Evolutionary conservation across 2,888 invertebrate genomes (phyloP), one percentile per base, ranked within the genome.

Genomic region (Brachyopa scutellaris): DNA sequence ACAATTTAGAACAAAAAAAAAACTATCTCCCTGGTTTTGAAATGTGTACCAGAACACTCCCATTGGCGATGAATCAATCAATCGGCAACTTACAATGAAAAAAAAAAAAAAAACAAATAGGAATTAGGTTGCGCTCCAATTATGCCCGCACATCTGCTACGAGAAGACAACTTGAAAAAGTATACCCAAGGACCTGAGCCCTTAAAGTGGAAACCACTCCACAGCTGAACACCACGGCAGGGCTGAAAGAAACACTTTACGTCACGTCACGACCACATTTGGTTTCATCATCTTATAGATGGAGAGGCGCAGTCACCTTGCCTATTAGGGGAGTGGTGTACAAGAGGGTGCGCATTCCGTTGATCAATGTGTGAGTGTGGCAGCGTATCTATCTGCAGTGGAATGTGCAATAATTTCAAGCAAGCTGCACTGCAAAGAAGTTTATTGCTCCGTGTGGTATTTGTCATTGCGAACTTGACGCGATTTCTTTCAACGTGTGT

Each of bases 1-100:
- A 19, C 64, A 51, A 64, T 69, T 59, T 21, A 2, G 17, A 36
- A 29, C 7, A 19, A 45, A 38, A 17, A 40, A 38, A 38, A 8
- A 26, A 2, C 4, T 5, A 13, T 21, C n/a, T n/a, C n/a, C n/a
- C n/a, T 29, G 45, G n/a, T 79, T 66, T 61, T 23, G 59, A 67
- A 79, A 79, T 17, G 47, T 7, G n/a, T n/a, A 23, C 17, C 74
- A 76, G 51, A 59, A 36, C 73, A 55, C 74, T 55, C 79, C 61
- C 47, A 61, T 74, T 67, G 53, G 6, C 45, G 47, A 36, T 76
- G 76, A 80, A 80, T 80, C 80, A 76, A 69, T 80, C 80, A 69
- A n/a, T n/a, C n/a, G n/a, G 13, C 76, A 64, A 26, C 15, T n/a
- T 57, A 23, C 19, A 76, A 80, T 80, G 61, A 61, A 45, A 67